Percentiles rank a stretch among this genome's conserved stretches.
Conservation (phyloP, 2,797 vertebrate species). For the Rhincodon typus region DNA sequence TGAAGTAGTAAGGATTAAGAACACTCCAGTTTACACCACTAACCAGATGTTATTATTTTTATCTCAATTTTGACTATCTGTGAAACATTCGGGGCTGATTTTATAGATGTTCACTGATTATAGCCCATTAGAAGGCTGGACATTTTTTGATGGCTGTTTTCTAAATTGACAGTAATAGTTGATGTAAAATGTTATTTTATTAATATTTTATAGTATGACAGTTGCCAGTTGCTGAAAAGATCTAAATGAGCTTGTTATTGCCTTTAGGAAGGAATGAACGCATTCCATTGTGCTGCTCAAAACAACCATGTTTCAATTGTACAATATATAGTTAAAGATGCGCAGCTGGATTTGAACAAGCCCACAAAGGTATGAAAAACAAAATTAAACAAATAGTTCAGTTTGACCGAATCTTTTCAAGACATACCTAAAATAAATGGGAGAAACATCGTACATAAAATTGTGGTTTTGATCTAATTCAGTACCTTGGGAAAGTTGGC, state of each 20-base stretch:
- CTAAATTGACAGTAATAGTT: not conserved
- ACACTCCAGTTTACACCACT: not conserved
- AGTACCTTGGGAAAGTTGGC: not conserved
- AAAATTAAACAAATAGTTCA: not conserved
- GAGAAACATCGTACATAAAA: not conserved
- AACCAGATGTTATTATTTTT: not conserved
- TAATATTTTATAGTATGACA: not conserved
- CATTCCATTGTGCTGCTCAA: slow-evolving; percentile 78
- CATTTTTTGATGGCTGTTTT: not conserved
- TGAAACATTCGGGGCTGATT: not conserved
- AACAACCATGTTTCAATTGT: slow-evolving; percentile 71
- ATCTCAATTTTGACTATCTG: not conserved
- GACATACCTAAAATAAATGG: not conserved
- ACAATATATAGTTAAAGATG: slow-evolving; percentile 78
- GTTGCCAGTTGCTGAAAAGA: not conserved
- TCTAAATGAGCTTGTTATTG: slow-evolving; percentile 33
- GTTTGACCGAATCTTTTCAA: not conserved
- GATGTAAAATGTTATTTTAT: not conserved
- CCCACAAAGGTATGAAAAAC: slow-evolving; percentile 62
- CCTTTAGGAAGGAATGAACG: slow-evolving; percentile 74
- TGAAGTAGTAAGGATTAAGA: not conserved
- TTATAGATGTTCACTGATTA: not conserved
- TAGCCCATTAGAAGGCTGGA: not conserved
- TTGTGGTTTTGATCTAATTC: not conserved
- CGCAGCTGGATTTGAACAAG: slow-evolving; percentile 79